Percentiles rank a stretch among this genome's conserved stretches.
These are phyloP conservation scores for Drosophila subpulchrella DNA, from an alignment of 1,140 invertebrate genomes.

Conservation along the genomic window DNA sequence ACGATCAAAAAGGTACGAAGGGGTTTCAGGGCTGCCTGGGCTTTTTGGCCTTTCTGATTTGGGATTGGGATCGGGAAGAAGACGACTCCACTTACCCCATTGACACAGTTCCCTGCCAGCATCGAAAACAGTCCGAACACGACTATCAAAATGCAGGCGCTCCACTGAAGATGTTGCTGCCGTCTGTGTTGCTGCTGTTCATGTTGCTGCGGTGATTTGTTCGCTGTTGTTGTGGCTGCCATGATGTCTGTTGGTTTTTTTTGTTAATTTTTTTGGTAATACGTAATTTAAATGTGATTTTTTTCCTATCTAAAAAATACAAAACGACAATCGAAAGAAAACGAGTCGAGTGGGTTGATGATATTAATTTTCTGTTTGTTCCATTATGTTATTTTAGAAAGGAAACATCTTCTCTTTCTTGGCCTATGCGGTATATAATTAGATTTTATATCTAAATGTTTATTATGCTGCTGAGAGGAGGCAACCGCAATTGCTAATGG, in stretches of 20 bases:
- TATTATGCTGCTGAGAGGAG: slow-evolving; percentile 40
- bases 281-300: slow-evolving; percentile 75
- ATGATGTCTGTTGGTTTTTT: slow-evolving; percentile 70
- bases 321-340: slow-evolving; percentile 60
- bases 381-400: slow-evolving; percentile 59
- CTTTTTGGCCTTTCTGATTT: neutral
- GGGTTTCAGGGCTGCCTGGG: neutral
- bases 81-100: slow-evolving; percentile 74
- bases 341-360: slow-evolving; percentile 48
- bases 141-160: slow-evolving; percentile 55
- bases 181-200: slow-evolving; percentile 39
- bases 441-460: slow-evolving; percentile 62
- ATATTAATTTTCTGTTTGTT: slow-evolving; percentile 41
- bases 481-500: slow-evolving; percentile 52
- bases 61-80: slow-evolving; percentile 20
- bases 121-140: slow-evolving; percentile 64
- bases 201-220: slow-evolving; percentile 62
- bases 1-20: slow-evolving; percentile 12
- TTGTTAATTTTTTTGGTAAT: slow-evolving; percentile 49
- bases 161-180: slow-evolving; percentile 52
- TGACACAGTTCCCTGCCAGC: slow-evolving; percentile 81
- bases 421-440: slow-evolving; percentile 44
- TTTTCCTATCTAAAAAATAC: slow-evolving; percentile 65
- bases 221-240: slow-evolving; percentile 56
- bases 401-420: slow-evolving; percentile 52